phyloP scores from a whole-genome alignment of 2,888 invertebrate species.

The Xestobium rufovillosum region DNA sequence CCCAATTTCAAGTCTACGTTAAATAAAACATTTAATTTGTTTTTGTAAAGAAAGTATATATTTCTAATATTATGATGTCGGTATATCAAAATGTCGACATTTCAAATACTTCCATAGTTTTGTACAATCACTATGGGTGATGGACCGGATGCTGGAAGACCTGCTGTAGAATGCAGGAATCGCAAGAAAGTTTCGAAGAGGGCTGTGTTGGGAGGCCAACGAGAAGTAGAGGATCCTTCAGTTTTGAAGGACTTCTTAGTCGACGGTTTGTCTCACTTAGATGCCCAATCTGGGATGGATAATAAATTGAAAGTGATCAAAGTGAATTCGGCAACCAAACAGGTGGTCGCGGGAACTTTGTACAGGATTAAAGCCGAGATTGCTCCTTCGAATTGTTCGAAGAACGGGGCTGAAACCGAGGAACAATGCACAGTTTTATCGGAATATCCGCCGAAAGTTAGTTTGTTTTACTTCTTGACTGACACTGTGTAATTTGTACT shows the following conservation, averaged over 20 bases:
- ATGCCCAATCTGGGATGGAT: conserved; percentile 36
- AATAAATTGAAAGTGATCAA: conserved; percentile 35
- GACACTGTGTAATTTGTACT: no score
- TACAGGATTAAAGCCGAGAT: conserved; percentile 54
- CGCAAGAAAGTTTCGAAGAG: conserved; percentile 5
- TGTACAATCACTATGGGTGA: no score
- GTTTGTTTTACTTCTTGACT: conserved; percentile 37
- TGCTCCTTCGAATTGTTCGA: conserved; percentile 49
- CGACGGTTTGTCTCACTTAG: no score
- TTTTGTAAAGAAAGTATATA: no score
- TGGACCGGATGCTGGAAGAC: no score
- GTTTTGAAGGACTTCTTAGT: no score
- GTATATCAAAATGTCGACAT: no score
- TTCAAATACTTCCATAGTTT: no score
- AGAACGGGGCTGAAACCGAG: conserved; percentile 21
- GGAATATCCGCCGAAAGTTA: conserved; percentile 23
- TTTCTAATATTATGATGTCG: no score
- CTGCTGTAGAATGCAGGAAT: no score
- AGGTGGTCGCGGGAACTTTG: conserved; percentile 49
- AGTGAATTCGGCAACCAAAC: conserved; percentile 43
- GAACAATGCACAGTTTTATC: conserved; percentile 35
- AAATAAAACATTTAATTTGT: no score
- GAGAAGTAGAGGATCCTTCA: conserved; percentile 18
- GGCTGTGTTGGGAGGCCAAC: conserved; percentile 11
- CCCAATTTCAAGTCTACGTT: no score